Conservation (phyloP, 1,140 invertebrate species). For the Scaptodrosophila lebanonensis region DNA sequence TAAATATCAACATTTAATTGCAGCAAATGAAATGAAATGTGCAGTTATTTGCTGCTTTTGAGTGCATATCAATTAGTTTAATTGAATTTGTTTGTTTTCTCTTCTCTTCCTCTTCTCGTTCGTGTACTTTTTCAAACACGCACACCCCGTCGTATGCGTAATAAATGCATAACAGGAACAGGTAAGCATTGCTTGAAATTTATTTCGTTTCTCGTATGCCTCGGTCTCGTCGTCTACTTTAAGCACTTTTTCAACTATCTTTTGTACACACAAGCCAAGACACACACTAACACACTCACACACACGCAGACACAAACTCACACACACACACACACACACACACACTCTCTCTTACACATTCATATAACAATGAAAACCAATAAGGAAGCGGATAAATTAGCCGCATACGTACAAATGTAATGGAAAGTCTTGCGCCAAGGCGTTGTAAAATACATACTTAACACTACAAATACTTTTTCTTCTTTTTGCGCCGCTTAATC, state of each 20-base stretch:
- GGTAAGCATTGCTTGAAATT: conserved; percentile 48
- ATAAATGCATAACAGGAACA: conserved; percentile 55
- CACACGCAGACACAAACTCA: conserved; percentile 25
- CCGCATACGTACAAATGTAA: conserved; percentile 16
- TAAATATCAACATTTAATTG: conserved; percentile 7
- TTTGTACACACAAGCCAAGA: conserved; percentile 55
- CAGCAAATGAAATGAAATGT: conserved; percentile 34
- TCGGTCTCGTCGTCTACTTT: conserved; percentile 62
- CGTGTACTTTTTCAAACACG: not conserved
- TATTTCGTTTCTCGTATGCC: conserved; percentile 48
- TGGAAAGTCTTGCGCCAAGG: not conserved
- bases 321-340: conserved; percentile 23
- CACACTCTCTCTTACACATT: conserved; percentile 11
- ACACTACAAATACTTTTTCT: not conserved
- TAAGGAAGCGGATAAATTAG: conserved; percentile 55
- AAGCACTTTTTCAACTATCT: conserved; percentile 71
- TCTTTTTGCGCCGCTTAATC: not conserved
- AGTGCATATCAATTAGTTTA: too few species aligned
- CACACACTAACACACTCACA: too few species aligned
- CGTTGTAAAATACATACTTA: not conserved
- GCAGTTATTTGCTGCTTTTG: conserved; percentile 10
- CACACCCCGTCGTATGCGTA: conserved; percentile 38
- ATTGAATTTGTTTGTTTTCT: conserved; percentile 34
- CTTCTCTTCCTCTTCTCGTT: not conserved
- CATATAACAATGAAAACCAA: conserved; percentile 40